Evolutionary conservation across 1,140 invertebrate species (phyloP).

Genomic region (Cyclina sinensis): DNA sequence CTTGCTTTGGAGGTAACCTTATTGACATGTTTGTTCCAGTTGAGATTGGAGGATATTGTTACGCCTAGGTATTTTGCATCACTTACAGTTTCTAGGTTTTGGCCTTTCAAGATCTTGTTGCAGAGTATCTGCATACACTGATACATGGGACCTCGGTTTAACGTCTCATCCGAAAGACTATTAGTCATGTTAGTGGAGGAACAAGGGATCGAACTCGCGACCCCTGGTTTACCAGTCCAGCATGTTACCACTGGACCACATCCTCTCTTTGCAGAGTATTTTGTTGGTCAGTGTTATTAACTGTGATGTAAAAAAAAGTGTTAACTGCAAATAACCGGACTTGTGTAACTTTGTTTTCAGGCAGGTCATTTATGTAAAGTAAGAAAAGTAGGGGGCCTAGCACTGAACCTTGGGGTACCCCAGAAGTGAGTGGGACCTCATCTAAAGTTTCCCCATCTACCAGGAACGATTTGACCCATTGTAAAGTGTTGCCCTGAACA

Average conservation of each 20-base stretch:
- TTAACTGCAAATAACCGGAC: conserved; percentile 25
- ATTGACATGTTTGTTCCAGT: conserved; percentile 39
- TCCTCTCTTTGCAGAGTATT: too few relatives aligned
- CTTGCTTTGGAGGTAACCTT: conserved; percentile 43
- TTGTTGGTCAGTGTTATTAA: too few relatives aligned
- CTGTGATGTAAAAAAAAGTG: neutral
- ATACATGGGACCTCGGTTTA: too few relatives aligned
- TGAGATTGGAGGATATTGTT: neutral
- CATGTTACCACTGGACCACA: too few relatives aligned
- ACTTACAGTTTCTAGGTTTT: conserved; percentile 25
- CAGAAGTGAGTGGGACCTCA: conserved; percentile 37
- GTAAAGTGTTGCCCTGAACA: conserved; percentile 23
- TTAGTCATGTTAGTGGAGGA: too few relatives aligned
- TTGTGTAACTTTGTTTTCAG: neutral
- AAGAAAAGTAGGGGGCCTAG: conserved; percentile 34
- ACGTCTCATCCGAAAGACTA: too few relatives aligned
- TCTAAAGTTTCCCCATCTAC: conserved; percentile 34
- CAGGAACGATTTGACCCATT: conserved; percentile 46
- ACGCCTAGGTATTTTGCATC: conserved; percentile 36
- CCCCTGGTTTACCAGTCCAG: too few relatives aligned
- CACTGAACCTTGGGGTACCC: conserved; percentile 63
- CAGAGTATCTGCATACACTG: too few relatives aligned
- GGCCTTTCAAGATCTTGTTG: too few relatives aligned
- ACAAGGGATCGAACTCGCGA: too few relatives aligned
- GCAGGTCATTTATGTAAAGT: conserved; percentile 24